A percentile compares a stretch with the other conserved stretches of the same genome.
These are phyloP conservation scores for Isurus oxyrinchus DNA, from an alignment of 2,113 vertebrate species.

Conservation along the genomic window DNA sequence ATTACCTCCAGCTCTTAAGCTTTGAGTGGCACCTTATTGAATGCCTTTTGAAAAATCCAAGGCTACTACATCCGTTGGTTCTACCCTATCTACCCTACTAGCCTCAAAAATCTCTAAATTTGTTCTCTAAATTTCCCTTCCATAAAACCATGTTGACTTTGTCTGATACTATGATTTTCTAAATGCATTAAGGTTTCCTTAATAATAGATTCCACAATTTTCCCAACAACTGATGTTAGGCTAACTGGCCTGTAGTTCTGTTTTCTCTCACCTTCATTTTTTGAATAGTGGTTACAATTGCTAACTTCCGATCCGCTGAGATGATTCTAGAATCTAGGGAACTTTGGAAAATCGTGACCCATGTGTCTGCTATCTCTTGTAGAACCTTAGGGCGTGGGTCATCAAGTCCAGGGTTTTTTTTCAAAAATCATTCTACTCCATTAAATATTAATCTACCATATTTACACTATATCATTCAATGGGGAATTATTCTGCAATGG, in stretches of 20 bases:
- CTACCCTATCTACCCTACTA: not conserved
- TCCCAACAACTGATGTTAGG: not conserved
- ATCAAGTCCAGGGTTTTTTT: not conserved
- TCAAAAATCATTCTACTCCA: not conserved
- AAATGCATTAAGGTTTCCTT: not conserved
- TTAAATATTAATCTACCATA: not conserved
- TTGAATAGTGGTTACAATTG: not conserved
- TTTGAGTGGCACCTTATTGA: no score
- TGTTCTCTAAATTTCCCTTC: no score
- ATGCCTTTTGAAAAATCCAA: no score
- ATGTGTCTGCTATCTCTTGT: not conserved
- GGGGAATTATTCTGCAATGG: not conserved
- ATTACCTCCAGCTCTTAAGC: not conserved
- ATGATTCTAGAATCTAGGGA: not conserved
- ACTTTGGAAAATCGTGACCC: not conserved
- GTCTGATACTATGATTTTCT: not conserved
- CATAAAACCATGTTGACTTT: not conserved
- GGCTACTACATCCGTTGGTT: not conserved
- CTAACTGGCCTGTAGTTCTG: not conserved
- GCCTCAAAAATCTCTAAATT: not conserved
- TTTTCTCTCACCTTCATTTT: not conserved
- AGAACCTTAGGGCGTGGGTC: not conserved
- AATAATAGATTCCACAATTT: not conserved
- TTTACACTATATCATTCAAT: not conserved
- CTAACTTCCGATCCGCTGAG: not conserved